phyloP scores from a whole-genome alignment of 2,888 invertebrate species.

The Selenia dentaria region DNA sequence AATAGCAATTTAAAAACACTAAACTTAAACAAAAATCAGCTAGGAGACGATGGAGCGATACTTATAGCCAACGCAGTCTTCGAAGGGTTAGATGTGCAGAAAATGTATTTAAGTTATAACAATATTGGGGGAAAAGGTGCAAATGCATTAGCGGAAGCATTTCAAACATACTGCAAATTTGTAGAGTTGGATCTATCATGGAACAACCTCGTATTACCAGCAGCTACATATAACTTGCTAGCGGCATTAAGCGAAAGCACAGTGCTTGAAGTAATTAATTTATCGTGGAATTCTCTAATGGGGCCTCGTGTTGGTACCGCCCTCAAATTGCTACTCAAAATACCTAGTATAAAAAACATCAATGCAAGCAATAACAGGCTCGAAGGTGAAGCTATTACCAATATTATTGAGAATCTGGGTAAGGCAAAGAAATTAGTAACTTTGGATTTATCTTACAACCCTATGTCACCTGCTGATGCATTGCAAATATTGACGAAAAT shows the following conservation, averaged over 20 bases:
- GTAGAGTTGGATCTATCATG: conserved; percentile 60
- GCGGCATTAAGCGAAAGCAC: conserved; percentile 45
- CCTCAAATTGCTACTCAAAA: conserved; percentile 42
- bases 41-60: conserved; percentile 23
- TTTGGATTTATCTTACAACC: conserved; percentile 61
- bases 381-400: conserved; percentile 42
- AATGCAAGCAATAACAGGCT: conserved; percentile 61
- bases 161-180: conserved; percentile 55
- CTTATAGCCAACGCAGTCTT: conserved; percentile 26
- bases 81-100: conserved; percentile 45
- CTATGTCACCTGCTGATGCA: conserved; percentile 53
- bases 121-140: conserved; percentile 50
- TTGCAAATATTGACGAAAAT: conserved; percentile 46
- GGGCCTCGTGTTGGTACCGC: conserved; percentile 47
- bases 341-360: conserved; percentile 45
- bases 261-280: conserved; percentile 49
- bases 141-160: conserved; percentile 44
- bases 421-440: conserved; percentile 50
- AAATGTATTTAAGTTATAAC: conserved; percentile 58
- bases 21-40: conserved; percentile 23
- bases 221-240: conserved; percentile 46
- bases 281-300: conserved; percentile 60
- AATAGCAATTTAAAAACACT: conserved; percentile 24
- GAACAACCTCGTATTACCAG: conserved; percentile 52
- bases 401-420: conserved; percentile 36